These are phyloP conservation scores for Athene cunicularia DNA, from an alignment of 2,113 vertebrate species.

Conservation along the genomic window DNA sequence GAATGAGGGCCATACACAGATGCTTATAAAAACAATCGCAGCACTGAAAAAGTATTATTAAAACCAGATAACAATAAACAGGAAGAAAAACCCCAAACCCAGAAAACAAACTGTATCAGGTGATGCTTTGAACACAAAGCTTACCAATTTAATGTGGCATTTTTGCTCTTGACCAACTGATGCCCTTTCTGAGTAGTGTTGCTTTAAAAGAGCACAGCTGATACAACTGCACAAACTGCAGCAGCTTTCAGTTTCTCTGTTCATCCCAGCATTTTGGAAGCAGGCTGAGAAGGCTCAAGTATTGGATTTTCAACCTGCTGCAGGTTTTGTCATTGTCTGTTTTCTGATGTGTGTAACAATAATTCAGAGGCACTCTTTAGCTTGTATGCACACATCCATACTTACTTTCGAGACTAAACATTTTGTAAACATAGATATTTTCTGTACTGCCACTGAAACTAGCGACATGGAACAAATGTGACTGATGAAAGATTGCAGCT, in stretches of 20 bases:
- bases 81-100: background rate
- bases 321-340: background rate
- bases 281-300: background rate
- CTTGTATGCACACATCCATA: background rate
- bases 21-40: background rate
- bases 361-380: background rate
- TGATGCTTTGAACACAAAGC: background rate
- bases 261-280: background rate
- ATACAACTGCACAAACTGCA: background rate
- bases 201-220: constrained; percentile 6
- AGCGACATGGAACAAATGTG: constrained; percentile 79
- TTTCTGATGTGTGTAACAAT: background rate
- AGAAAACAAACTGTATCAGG: background rate
- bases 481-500: constrained; percentile 76
- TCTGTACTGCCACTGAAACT: background rate
- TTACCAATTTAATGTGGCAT: background rate
- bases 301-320: background rate
- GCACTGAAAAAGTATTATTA: background rate
- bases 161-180: background rate
- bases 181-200: background rate
- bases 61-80: background rate
- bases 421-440: constrained; percentile 17
- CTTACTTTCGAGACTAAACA: background rate
- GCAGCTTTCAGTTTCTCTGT: constrained; percentile 14
- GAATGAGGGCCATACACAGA: background rate